phyloP scores from a whole-genome alignment of 2,113 vertebrate genomes.

The Butorides virescens region DNA sequence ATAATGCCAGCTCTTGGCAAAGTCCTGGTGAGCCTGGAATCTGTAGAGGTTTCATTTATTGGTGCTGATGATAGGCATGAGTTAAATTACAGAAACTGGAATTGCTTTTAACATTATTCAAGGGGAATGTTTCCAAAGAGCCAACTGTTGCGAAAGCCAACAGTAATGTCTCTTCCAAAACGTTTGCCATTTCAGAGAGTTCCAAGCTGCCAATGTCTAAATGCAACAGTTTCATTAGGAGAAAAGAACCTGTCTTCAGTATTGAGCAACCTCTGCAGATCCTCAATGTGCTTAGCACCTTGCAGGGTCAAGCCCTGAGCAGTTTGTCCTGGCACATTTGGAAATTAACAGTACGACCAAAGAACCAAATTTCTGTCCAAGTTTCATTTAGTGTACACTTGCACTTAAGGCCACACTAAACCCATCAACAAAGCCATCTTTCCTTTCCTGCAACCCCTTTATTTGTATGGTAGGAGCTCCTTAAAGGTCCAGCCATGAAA shows the following conservation, averaged over 20 bases:
- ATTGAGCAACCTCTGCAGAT: not conserved
- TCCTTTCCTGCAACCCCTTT: not conserved
- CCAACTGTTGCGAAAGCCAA: not conserved
- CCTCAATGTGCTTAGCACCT: not conserved
- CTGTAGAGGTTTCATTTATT: conserved; percentile 12
- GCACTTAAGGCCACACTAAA: not conserved
- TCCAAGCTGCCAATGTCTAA: not conserved
- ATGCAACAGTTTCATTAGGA: not conserved
- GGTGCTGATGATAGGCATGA: conserved; percentile 45
- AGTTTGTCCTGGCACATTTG: not conserved
- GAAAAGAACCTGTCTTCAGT: not conserved
- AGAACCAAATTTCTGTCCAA: not conserved
- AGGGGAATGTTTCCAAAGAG: conserved; percentile 23
- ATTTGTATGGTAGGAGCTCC: not conserved
- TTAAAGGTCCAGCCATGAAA: not conserved
- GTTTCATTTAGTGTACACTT: not conserved
- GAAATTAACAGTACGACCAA: not conserved
- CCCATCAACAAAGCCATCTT: not conserved
- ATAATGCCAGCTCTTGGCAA: conserved; percentile 29
- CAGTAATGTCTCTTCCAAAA: not conserved
- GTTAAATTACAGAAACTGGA: conserved; percentile 53
- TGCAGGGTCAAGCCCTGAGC: not conserved
- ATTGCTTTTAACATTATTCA: conserved; percentile 39
- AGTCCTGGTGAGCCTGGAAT: conserved; percentile 15
- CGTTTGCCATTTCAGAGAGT: not conserved